Evolutionary conservation across 2,113 vertebrate species (phyloP), one percentile per base, ranked within the genome.

Genomic region (Sinocyclocheilus grahami): DNA sequence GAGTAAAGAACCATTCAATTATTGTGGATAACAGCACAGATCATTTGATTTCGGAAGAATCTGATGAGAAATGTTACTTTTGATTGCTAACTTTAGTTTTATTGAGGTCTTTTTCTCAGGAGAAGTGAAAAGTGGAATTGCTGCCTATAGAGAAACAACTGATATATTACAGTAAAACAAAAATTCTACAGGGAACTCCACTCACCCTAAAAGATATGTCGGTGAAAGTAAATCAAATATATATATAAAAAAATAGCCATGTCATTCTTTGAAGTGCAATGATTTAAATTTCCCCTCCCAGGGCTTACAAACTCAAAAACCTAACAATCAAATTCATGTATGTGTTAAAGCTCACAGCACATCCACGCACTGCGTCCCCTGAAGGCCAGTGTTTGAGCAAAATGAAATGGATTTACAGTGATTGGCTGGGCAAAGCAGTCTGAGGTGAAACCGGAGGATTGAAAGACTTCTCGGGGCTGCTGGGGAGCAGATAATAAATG

Each of bases 331-430:
- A 62, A 24, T 1, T 42, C 12, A 42, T 24, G 58, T 42, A 42
- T 63, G 33, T 42, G 33, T n/a, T 63, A 24, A 79, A 79, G 27
- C 77, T 78, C 30, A 39, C 27, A 39, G 53, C 53, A 58, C 30
- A 33, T 78, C 77, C 27, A 22, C 20, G 5, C 18, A 39, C 5
- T 62, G 55, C n/a, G 10, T 39, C 51, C 16, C 53, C 55, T 58
- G 53, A 55, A 58, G 77, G 78, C 33, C 55, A 42, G 33, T 20
- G 20, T 39, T 62, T 80, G 55, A 16, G 20, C 55, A 16, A 11
- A 62, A 42, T 80, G 20, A 62, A 80, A 18, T 80, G 16, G 55
- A 80, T 80, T 62, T 79, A 62, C 55, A 42, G 55, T 58, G 76
- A 79, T 62, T 62, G 20, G n/a, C 30, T 78, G 53, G 30, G 33